Percentiles rank a stretch among this genome's conserved stretches.
phyloP scores from a whole-genome alignment of 2,113 vertebrate species.

The Pandion haliaetus region DNA sequence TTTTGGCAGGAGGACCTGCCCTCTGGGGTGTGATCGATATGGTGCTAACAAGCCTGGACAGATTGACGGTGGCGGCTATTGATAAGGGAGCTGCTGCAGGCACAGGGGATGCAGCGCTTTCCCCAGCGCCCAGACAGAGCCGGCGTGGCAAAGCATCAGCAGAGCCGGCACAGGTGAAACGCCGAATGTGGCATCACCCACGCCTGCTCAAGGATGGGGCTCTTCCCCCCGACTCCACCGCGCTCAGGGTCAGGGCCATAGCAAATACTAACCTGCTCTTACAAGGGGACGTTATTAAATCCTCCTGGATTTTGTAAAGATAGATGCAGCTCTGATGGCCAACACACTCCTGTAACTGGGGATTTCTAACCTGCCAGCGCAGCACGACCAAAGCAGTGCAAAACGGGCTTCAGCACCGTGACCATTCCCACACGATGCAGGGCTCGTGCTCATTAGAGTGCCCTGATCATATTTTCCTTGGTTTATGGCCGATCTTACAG shows the following conservation, averaged over 20 bases:
- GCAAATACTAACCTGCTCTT: not conserved
- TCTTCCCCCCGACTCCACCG: fast-evolving
- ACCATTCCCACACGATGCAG: fast-evolving
- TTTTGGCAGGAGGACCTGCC: not conserved
- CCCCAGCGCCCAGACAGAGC: not conserved
- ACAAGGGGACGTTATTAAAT: not conserved
- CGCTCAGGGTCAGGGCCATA: not conserved
- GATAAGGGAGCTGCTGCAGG: not conserved
- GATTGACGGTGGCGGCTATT: fast-evolving
- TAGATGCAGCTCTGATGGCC: not conserved
- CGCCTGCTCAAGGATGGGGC: fast-evolving
- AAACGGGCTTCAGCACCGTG: fast-evolving
- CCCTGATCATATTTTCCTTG: fast-evolving
- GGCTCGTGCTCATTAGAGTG: not conserved
- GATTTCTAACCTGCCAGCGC: fast-evolving
- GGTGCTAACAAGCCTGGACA: not conserved
- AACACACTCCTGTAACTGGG: fast-evolving
- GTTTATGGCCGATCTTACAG: not conserved
- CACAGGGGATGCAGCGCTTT: not conserved
- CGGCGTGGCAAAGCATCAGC: fast-evolving
- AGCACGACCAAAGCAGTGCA: fast-evolving
- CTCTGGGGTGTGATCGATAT: not conserved
- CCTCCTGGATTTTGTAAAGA: not conserved
- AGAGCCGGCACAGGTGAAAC: not conserved
- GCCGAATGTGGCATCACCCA: fast-evolving